Base-by-base conservation (phyloP, 2,113 vertebrate species). In the Clinocottus analis region DNA sequence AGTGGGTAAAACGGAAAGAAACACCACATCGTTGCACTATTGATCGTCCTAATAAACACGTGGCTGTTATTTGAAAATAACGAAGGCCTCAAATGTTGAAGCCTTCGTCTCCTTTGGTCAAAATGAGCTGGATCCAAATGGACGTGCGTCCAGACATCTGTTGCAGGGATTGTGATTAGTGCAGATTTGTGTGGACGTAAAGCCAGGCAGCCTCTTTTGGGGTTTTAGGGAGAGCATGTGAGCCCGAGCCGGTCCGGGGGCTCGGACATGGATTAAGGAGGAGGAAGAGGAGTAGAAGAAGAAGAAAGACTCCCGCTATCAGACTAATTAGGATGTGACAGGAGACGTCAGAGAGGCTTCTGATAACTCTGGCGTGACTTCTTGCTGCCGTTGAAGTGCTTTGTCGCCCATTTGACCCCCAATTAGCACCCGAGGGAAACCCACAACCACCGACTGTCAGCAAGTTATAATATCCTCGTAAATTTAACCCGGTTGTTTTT, bases 251-350 rank as follows among this genome's bases (percentile, higher is more conserved):
- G 51, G 62, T 82, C 67, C 72, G 27, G 62, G 58, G 49, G n/a
- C 73, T 73, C 43, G 60, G 67, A 65, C 66, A 0, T 39, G 86
- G 82, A 87, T 90, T 86, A 83, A 79, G 75, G 47, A 21, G 21
- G 45, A 23, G 19, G 35, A 63, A 31, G 66, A 75, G 62, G 68
- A 58, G 51, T 62, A 71, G 45, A 19, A 27, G 43, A 5, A 35
- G 58, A 47, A 39, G 23, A 11, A 58, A 56, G 61, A 63, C 72
- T 77, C 59, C 67, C 53, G 82, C 59, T 85, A 79, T 80, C 31
- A 10, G 43, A 51, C 87, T 87, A 86, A 91, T 91, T 84, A 86
- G 75, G 86, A 78, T 49, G 74, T 79, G 83, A 81, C 77, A 80
- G 0, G 35, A 73, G 47, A 79, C 0, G 63, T 77, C 72, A 73